These are phyloP conservation scores for Catalaphyllia jardinei DNA, from an alignment of 64 coral and sea anemone species.

Conservation along the genomic window DNA sequence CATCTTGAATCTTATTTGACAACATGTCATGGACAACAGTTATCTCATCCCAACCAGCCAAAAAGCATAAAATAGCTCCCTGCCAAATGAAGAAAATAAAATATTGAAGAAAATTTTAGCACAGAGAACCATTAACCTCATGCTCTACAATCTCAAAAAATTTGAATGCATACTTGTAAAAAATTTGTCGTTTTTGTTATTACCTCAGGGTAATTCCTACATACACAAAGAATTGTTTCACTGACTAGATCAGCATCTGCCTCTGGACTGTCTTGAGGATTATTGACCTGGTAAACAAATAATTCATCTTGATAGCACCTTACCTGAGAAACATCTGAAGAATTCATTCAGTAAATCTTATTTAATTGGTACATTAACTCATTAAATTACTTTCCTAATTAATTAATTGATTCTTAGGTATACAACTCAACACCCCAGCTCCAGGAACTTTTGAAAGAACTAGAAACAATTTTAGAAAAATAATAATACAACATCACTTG, in stretches of 20 bases:
- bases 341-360: not conserved
- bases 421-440: slow-evolving; percentile 42
- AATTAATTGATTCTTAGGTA: not conserved
- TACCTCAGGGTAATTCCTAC: slow-evolving; percentile 79
- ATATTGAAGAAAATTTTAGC: too few relatives aligned
- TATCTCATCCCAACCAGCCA: slow-evolving; percentile 95
- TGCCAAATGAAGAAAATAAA: not conserved
- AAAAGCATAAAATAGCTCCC: slow-evolving; percentile 90
- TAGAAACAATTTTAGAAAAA: not conserved
- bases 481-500: not conserved
- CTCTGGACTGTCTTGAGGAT: slow-evolving; percentile 37
- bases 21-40: slow-evolving; percentile 75
- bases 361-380: not conserved
- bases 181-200: not conserved
- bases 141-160: too few relatives aligned
- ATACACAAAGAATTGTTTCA: slow-evolving; percentile 63
- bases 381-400: not conserved
- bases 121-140: too few relatives aligned
- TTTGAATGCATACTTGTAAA: too few relatives aligned
- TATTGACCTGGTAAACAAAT: not conserved
- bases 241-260: slow-evolving; percentile 65
- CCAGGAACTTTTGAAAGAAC: not conserved
- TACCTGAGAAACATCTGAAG: not conserved
- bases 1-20: slow-evolving; percentile 39
- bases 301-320: not conserved